Conservation (phyloP, 2,113 vertebrate genomes). For the Guaruba guarouba region DNA sequence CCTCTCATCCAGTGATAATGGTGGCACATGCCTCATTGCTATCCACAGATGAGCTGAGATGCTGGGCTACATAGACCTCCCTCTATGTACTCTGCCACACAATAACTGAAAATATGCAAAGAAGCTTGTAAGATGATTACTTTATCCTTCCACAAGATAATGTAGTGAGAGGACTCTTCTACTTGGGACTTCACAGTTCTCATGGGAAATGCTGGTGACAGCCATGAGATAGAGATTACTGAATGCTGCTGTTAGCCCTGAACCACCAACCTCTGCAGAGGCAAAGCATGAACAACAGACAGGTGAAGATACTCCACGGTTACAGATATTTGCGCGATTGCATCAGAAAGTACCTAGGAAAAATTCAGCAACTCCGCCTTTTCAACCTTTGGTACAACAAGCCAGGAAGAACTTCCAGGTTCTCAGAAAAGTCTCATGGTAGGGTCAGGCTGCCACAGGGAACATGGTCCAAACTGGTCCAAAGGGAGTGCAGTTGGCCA, state of each 20-base stretch:
- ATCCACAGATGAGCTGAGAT: background rate
- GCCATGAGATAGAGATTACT: background rate
- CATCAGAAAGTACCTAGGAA: background rate
- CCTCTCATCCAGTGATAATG: background rate
- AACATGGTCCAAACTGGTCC: fast-evolving
- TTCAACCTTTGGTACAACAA: background rate
- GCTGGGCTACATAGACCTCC: too few species aligned
- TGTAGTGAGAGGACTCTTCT: background rate
- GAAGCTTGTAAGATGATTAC: background rate
- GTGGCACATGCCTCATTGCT: background rate
- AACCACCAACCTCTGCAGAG: background rate
- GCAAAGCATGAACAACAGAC: fast-evolving
- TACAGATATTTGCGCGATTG: background rate
- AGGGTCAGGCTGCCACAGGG: background rate
- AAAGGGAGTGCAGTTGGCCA: background rate
- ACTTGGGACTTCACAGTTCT: background rate
- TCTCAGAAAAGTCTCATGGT: background rate
- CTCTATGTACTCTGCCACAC: background rate
- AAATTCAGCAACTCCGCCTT: background rate
- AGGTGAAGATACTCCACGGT: fast-evolving
- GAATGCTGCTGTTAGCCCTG: background rate
- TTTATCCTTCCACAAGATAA: background rate
- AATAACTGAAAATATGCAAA: background rate
- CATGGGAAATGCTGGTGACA: background rate
- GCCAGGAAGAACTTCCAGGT: background rate